Evolutionary conservation across 2,113 vertebrate species (phyloP).

Genomic region (Bungarus multicinctus): DNA sequence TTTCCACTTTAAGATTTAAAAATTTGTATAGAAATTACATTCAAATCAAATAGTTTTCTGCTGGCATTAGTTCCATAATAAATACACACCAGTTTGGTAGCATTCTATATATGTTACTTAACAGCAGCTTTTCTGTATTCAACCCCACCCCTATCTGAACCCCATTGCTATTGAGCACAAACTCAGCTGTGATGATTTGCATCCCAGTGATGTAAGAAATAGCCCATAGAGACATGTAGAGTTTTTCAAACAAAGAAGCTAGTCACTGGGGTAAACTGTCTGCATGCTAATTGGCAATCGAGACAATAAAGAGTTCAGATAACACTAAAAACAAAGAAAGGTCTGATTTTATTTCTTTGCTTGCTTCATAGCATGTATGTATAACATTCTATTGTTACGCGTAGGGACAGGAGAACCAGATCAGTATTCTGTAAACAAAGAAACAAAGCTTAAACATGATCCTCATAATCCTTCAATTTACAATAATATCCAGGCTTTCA

Average conservation of each 20-base stretch:
- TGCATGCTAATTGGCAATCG: not conserved
- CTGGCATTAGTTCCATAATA: not conserved
- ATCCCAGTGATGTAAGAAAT: not conserved
- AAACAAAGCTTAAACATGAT: not conserved
- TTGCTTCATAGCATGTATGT: not conserved
- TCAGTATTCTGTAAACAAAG: not conserved
- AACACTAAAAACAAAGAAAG: not conserved
- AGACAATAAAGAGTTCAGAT: not conserved
- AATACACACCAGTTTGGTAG: not conserved
- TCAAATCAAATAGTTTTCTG: not conserved
- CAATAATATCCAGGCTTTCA: not conserved
- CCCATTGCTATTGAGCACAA: not conserved
- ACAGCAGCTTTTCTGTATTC: not conserved
- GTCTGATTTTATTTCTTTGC: not conserved
- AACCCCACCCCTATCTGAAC: not conserved
- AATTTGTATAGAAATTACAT: not conserved
- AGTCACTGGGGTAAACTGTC: not conserved
- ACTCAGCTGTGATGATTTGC: not conserved
- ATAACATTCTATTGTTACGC: not conserved
- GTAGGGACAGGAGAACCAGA: not conserved
- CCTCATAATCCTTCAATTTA: not conserved
- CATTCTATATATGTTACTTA: not conserved
- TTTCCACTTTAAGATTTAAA: not conserved
- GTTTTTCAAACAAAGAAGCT: not conserved
- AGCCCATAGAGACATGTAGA: not conserved